phyloP scores from a whole-genome alignment of 2,113 vertebrate species.

The Tringa solitaria region DNA sequence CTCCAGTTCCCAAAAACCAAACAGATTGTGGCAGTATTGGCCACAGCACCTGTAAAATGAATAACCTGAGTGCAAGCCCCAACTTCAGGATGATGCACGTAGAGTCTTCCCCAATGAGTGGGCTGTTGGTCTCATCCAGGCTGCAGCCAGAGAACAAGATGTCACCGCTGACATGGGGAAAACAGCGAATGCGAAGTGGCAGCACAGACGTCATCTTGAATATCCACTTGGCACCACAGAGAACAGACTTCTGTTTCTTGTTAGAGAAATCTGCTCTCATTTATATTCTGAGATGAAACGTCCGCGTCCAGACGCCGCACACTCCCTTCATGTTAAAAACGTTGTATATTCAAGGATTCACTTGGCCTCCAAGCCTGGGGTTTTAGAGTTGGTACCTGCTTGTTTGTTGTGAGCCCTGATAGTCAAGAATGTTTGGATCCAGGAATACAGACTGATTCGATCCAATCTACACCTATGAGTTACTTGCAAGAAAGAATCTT shows the following conservation, averaged over 20 bases:
- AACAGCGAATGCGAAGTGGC: background rate
- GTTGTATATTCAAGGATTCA: background rate
- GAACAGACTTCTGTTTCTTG: background rate
- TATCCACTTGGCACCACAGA: background rate
- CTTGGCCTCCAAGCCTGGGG: background rate
- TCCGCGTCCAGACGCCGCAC: background rate
- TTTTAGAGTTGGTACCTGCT: background rate
- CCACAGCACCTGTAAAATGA: background rate
- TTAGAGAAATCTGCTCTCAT: background rate
- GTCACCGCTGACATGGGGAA: background rate
- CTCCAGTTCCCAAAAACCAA: background rate
- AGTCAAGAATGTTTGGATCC: background rate
- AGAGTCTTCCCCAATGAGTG: background rate
- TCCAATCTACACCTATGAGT: background rate
- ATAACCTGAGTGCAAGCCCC: background rate
- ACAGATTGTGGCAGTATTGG: background rate
- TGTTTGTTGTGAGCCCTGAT: background rate
- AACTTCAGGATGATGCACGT: accelerated
- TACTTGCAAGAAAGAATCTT: background rate
- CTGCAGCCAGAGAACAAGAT: background rate
- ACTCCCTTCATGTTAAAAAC: background rate
- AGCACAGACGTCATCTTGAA: background rate
- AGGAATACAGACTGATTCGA: background rate
- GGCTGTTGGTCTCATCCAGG: background rate
- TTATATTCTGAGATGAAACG: background rate